Conservation (phyloP, 2,888 invertebrate genomes). For the Imbricaverruca yamaguchii region DNA sequence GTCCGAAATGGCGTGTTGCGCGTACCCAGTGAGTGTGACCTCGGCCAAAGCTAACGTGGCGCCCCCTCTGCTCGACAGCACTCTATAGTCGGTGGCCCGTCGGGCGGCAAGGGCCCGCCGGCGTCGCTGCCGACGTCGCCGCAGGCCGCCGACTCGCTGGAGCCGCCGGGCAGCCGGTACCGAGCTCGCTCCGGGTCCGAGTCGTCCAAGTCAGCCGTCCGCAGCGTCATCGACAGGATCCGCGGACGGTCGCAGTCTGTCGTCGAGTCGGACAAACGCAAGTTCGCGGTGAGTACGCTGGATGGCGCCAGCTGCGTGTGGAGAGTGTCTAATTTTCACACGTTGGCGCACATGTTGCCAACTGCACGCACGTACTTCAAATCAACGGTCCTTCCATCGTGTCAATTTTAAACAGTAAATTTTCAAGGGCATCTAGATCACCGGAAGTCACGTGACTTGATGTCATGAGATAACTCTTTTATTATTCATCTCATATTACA, state of each 20-base stretch:
- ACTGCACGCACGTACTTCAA: too few relatives aligned
- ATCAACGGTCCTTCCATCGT: too few relatives aligned
- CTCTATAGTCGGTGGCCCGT: neutral
- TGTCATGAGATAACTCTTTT: too few relatives aligned
- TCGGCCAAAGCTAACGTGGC: too few relatives aligned
- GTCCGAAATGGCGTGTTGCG: too few relatives aligned
- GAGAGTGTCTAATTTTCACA: too few relatives aligned
- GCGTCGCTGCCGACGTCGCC: constrained; percentile 14
- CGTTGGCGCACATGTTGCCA: too few relatives aligned
- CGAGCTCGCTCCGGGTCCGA: neutral
- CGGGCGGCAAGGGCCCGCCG: neutral
- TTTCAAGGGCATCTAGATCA: too few relatives aligned
- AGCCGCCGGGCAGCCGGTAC: neutral
- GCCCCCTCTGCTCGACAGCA: neutral
- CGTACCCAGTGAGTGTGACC: too few relatives aligned
- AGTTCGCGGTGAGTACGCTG: constrained; percentile 7
- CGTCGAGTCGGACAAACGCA: constrained; percentile 6
- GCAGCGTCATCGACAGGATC: constrained; percentile 10
- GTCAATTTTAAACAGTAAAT: too few relatives aligned
- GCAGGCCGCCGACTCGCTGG: neutral
- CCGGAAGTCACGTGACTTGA: too few relatives aligned
- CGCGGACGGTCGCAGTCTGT: constrained; percentile 14
- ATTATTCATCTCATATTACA: too few relatives aligned
- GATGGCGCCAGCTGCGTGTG: neutral
- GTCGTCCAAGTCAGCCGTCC: constrained; percentile 4